Conservation (phyloP, 2,797 vertebrate genomes). For the Crypturellus tataupa region DNA sequence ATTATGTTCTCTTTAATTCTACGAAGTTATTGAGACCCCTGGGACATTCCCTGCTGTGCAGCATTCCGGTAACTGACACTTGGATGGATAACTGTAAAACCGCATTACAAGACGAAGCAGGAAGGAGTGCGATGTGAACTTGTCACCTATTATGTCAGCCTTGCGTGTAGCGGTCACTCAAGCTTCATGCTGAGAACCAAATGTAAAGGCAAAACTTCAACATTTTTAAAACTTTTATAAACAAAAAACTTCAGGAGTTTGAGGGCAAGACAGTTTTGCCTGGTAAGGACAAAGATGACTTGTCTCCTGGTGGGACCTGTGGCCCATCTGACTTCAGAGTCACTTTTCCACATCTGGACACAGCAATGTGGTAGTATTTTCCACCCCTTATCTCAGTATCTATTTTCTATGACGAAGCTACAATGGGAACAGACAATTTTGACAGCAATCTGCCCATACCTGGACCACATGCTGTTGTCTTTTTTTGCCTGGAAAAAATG, state of each 20-base stretch:
- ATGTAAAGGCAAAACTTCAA: fast-evolving
- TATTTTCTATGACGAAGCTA: not conserved
- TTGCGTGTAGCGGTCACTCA: not conserved
- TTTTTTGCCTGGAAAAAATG: not conserved
- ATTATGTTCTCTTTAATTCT: conserved; percentile 19
- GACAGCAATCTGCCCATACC: not conserved
- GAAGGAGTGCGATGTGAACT: not conserved
- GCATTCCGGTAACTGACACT: not conserved
- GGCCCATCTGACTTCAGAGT: too few relatives aligned
- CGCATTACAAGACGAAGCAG: fast-evolving
- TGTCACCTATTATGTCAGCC: not conserved
- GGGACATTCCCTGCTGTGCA: not conserved
- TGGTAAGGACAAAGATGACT: fast-evolving
- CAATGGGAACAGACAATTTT: not conserved
- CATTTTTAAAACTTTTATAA: too few relatives aligned
- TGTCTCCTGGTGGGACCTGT: not conserved
- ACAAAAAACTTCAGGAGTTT: not conserved
- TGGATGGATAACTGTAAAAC: not conserved
- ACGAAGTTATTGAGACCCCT: not conserved
- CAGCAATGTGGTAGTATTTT: fast-evolving
- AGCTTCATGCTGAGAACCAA: not conserved
- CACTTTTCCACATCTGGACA: not conserved
- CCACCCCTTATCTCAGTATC: not conserved
- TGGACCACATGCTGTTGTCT: not conserved
- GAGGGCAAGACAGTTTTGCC: not conserved